phyloP scores from a whole-genome alignment of 2,113 vertebrate species.

The Psophia crepitans region DNA sequence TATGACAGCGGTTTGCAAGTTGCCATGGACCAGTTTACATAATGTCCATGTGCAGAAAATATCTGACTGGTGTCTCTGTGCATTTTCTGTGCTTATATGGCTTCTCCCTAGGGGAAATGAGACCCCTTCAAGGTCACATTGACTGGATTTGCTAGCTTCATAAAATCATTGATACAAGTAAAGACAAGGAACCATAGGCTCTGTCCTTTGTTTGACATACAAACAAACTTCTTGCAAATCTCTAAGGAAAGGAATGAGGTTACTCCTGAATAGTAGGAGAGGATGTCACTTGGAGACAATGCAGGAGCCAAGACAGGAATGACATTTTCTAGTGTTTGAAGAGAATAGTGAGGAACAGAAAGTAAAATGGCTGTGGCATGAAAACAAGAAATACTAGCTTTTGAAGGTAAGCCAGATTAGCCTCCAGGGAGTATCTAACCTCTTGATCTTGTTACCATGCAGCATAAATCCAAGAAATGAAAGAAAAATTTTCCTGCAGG shows the following conservation, averaged over 20 bases:
- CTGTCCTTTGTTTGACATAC: background rate
- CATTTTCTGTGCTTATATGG: background rate
- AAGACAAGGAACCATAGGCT: background rate
- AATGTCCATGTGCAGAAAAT: background rate
- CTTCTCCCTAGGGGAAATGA: background rate
- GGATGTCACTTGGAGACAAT: background rate
- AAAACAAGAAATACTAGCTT: background rate
- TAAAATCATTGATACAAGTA: background rate
- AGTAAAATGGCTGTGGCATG: background rate
- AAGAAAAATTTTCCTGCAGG: background rate
- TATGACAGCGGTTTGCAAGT: background rate
- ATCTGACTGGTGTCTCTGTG: background rate
- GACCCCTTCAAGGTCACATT: background rate
- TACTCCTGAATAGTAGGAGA: background rate
- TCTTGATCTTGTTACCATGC: conserved; percentile 31
- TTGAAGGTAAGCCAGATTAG: conserved; percentile 24
- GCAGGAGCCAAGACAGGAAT: background rate
- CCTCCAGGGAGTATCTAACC: conserved; percentile 4
- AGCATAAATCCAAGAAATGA: background rate
- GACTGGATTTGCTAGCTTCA: background rate
- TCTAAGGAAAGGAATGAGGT: background rate
- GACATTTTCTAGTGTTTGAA: background rate
- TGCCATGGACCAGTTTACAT: background rate
- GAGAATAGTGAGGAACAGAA: background rate
- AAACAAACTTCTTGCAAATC: background rate